Evolutionary conservation across 2,113 vertebrate species (phyloP).

Genomic region (Apistogramma diplotaenia): DNA sequence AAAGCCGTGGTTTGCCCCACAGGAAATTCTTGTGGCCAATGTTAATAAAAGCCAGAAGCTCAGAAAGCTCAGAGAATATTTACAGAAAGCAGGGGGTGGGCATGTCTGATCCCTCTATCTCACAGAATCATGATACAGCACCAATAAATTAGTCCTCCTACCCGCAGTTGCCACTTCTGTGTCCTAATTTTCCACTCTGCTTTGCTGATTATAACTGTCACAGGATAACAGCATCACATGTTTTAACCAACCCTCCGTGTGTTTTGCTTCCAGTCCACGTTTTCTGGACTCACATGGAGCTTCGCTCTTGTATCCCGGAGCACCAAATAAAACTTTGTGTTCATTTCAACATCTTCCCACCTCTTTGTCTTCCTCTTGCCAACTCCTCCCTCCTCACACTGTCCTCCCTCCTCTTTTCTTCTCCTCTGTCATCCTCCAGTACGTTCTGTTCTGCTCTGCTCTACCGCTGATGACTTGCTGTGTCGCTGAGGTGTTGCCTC

Average conservation of each 20-base stretch:
- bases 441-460: slow-evolving; percentile 31
- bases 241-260: not conserved
- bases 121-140: slow-evolving; percentile 26
- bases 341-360: slow-evolving; percentile 43
- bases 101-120: slow-evolving; percentile 40
- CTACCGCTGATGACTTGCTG: slow-evolving; percentile 12
- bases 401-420: slow-evolving; percentile 16
- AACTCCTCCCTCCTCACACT: slow-evolving; percentile 23
- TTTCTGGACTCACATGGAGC: slow-evolving; percentile 21
- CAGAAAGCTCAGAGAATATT: slow-evolving; percentile 32
- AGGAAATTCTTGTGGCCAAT: not conserved
- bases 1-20: not conserved
- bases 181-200: slow-evolving; percentile 5
- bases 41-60: slow-evolving; percentile 10
- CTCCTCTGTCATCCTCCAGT: slow-evolving; percentile 13
- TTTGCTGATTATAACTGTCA: slow-evolving; percentile 6
- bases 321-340: slow-evolving; percentile 26
- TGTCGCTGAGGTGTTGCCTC: slow-evolving; percentile 27
- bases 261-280: not conserved
- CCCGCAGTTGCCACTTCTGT: slow-evolving; percentile 10
- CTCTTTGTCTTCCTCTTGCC: slow-evolving; percentile 5
- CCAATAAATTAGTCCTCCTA: slow-evolving; percentile 26
- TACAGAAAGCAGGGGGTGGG: slow-evolving; percentile 23
- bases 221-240: not conserved
- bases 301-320: not conserved